phyloP scores from a whole-genome alignment of 2,113 vertebrate genomes.

The Anarrhichthys ocellatus region DNA sequence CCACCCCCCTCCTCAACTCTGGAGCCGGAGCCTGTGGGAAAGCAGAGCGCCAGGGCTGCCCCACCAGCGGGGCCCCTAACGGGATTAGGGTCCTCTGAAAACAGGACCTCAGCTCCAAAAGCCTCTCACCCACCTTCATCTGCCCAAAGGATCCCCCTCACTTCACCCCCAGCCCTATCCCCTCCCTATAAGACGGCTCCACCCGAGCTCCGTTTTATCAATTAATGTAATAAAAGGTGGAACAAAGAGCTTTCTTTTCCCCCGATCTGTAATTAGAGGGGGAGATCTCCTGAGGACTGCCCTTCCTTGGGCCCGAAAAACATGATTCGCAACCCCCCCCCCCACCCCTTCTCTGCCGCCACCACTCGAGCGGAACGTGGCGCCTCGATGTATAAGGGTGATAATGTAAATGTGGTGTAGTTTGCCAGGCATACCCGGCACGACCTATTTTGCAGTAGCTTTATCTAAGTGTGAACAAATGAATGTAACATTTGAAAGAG shows the following conservation, averaged over 20 bases:
- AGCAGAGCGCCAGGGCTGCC: conserved; percentile 27
- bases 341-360: conserved; percentile 28
- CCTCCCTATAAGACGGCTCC: conserved; percentile 55
- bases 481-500: conserved; percentile 76
- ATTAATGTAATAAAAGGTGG: conserved; percentile 86
- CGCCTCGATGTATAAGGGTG: conserved; percentile 74
- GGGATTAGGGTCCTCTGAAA: conserved; percentile 82
- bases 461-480: conserved; percentile 81
- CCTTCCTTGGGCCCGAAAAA: conserved; percentile 77
- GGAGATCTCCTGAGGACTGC: conserved; percentile 78
- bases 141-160: conserved; percentile 62
- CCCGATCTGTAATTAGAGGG: conserved; percentile 83
- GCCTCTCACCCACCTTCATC: conserved; percentile 69
- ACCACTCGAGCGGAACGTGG: conserved; percentile 70
- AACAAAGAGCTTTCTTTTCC: conserved; percentile 83
- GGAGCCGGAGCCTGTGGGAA: conserved; percentile 59
- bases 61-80: conserved; percentile 72
- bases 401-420: conserved; percentile 78
- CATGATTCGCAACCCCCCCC: conserved; percentile 60
- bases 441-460: conserved; percentile 65
- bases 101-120: conserved; percentile 66
- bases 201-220: conserved; percentile 80
- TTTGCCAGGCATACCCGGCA: conserved; percentile 61
- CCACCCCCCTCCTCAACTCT: conserved; percentile 28
- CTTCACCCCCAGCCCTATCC: conserved; percentile 24